A percentile compares a stretch with the other conserved stretches of the same genome.
phyloP scores from a whole-genome alignment of 2,888 invertebrate species.

The Lasioglossum morio region DNA sequence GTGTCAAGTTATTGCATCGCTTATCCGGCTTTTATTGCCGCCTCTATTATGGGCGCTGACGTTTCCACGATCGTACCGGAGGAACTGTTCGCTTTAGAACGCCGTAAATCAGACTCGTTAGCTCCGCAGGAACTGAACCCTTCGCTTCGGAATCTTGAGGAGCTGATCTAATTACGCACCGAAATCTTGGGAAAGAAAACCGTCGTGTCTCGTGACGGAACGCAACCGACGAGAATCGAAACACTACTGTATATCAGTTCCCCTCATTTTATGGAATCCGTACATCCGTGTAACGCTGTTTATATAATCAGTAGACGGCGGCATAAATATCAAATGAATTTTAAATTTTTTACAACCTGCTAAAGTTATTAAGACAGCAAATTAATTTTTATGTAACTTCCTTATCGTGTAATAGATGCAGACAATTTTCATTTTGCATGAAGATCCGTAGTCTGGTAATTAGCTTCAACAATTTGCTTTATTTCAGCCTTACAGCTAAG shows the following conservation, averaged over 20 bases:
- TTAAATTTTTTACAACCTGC: neutral
- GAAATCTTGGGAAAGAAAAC: constrained; percentile 31
- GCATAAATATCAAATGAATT: neutral
- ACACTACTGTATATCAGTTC: neutral
- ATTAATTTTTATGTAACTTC: too few species aligned
- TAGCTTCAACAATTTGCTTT: too few species aligned
- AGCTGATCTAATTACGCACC: constrained; percentile 62
- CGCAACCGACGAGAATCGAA: too few species aligned
- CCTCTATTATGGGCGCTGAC: constrained; percentile 26
- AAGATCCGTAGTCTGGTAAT: too few species aligned
- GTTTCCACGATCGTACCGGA: constrained; percentile 54
- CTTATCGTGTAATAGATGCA: too few species aligned
- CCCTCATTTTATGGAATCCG: neutral
- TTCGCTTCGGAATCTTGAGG: constrained; percentile 31
- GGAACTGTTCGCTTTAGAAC: constrained; percentile 52
- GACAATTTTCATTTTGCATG: too few species aligned
- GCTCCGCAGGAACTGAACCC: constrained; percentile 31
- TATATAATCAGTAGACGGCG: neutral
- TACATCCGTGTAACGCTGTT: neutral
- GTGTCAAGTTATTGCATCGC: constrained; percentile 49
- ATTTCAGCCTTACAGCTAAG: too few species aligned
- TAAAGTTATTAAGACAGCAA: neutral
- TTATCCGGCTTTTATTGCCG: constrained; percentile 61
- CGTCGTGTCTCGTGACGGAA: constrained; percentile 14
- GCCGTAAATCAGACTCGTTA: constrained; percentile 70